Conservation (phyloP, 2,888 invertebrate species). For the Drosophila leonis region DNA sequence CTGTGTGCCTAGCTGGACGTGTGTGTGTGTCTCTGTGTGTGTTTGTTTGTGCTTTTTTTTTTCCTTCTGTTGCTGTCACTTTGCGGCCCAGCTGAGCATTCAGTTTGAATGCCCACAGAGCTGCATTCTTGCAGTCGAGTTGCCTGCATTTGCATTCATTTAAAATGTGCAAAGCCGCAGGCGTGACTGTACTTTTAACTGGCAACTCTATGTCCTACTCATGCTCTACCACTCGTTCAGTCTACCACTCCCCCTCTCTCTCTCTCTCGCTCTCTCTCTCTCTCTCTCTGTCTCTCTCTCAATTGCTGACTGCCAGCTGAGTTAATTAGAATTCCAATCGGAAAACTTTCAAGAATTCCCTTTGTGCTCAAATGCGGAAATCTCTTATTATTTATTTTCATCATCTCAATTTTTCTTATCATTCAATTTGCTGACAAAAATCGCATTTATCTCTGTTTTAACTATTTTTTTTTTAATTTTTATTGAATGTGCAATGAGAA, state of each 20-base stretch:
- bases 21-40: not conserved
- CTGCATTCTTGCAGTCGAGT: conserved; percentile 5
- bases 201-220: not conserved
- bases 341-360: conserved; percentile 4
- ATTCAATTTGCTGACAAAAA: conserved; percentile 1
- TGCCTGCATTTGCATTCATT: conserved; percentile 29
- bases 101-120: conserved; percentile 35
- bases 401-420: conserved; percentile 3
- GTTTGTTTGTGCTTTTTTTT: not conserved
- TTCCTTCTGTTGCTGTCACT: conserved; percentile 22
- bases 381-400: not conserved
- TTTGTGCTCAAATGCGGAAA: conserved; percentile 13
- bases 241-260: not conserved
- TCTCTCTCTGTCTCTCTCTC: no score
- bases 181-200: conserved; percentile 38
- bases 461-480: not conserved
- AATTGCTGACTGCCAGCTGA: not conserved
- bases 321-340: conserved; percentile 15
- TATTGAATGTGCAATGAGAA: not conserved
- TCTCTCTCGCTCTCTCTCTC: not conserved
- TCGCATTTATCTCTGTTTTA: not conserved
- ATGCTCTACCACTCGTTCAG: not conserved
- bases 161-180: conserved; percentile 21
- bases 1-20: not conserved
- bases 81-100: conserved; percentile 45